Base-by-base conservation (phyloP, 2,888 invertebrate genomes). In the Dryobota labecula region DNA sequence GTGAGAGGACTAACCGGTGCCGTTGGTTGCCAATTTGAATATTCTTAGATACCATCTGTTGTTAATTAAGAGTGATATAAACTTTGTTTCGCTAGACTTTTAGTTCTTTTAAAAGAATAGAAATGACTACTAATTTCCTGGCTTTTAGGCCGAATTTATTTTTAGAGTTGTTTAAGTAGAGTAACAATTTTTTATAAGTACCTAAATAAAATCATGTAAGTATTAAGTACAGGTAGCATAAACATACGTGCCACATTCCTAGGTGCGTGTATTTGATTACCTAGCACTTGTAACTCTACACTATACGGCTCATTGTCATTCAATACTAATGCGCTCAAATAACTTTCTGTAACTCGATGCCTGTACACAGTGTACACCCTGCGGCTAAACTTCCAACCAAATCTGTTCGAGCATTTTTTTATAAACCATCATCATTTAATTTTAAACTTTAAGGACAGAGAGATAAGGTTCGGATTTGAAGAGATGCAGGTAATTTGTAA, bases 301-400 rank as follows among this genome's bases (percentile, higher is more conserved):
- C 70, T 38, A 33, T 30, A 11, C 56, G 36, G 27, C 70, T 66
- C 70, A 49, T 62, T 78, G 68, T 73, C 79, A 86, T 82, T 79
- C 79, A 69, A 77, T 60, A 80, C 76, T 73, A 80, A 82, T 80
- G 57, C 71, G 60, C 79, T 84, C 74, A 76, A 82, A 86, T 86
- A 80, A 85, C 82, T 78, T 76, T 84, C 58, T 70, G 84, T 74
- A 82, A 85, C 70, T 64, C 70, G 75, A 85, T 63, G 65, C 79
- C 36, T 53, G 63, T 36, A 74, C 70, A 68, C 75, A 78, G 30
- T 53, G 63, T 36, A 74, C 70, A 68, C 75, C 84, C 86, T 60
- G 78, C 60, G 75, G 86, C 76, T 54, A 60, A 80, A 66, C 69
- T 70, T 72, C 61, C 68, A 49, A 53, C 57, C 43, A 65, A 83